A percentile compares a stretch with the other conserved stretches of the same genome.
phyloP scores from a whole-genome alignment of 1,140 invertebrate species.

The Saccostrea cuccullata region DNA sequence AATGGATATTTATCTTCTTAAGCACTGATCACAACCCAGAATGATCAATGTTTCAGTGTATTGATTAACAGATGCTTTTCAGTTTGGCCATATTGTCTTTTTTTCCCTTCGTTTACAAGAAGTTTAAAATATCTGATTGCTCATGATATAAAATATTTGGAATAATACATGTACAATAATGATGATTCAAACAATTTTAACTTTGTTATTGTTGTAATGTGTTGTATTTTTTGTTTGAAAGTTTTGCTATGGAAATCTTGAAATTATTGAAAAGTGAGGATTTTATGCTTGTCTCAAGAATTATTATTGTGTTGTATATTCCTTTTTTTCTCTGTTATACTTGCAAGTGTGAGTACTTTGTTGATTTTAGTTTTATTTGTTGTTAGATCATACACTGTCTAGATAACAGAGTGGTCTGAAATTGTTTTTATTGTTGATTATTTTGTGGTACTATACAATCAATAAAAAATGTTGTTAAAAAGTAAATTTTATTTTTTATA shows the following conservation, averaged over 20 bases:
- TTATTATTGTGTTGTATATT: background rate
- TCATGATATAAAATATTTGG: no score
- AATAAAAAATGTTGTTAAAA: background rate
- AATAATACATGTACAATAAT: background rate
- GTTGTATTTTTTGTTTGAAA: background rate
- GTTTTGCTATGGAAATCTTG: slow-evolving; percentile 4
- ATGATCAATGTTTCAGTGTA: no score
- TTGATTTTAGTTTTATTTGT: slow-evolving; percentile 16
- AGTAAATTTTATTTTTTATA: no score
- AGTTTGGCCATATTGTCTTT: no score
- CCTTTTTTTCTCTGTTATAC: slow-evolving; percentile 6
- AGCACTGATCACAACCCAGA: no score
- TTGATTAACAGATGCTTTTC: no score
- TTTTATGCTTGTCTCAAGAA: background rate
- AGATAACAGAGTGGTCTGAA: background rate
- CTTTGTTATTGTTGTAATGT: background rate
- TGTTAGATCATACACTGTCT: background rate
- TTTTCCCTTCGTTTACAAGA: no score
- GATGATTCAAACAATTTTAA: background rate
- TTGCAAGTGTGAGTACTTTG: slow-evolving; percentile 11
- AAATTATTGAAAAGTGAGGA: slow-evolving; percentile 4
- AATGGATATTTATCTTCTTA: no score
- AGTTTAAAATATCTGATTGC: no score
- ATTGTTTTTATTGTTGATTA: slow-evolving; percentile 1
- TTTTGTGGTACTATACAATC: background rate